phyloP scores from a whole-genome alignment of 2,113 vertebrate genomes.

The Martes martes region DNA sequence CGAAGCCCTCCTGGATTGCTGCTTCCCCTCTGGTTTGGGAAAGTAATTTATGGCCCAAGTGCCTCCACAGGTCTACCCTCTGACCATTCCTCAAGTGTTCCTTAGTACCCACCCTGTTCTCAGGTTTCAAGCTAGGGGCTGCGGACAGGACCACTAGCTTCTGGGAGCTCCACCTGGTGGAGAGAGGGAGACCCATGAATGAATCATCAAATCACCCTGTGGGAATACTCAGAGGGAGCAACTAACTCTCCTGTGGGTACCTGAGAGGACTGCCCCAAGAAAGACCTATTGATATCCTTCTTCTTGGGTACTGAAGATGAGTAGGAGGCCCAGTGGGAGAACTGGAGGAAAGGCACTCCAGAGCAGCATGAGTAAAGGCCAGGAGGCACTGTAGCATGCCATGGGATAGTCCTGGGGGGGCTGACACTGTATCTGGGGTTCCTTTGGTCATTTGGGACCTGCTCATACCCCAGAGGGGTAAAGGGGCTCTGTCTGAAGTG shows the following conservation, averaged over 20 bases:
- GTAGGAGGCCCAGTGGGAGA: neutral
- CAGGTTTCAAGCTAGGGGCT: neutral
- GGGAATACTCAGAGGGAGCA: neutral
- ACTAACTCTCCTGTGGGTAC: neutral
- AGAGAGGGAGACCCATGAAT: neutral
- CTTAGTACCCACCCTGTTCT: neutral
- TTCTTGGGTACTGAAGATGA: neutral
- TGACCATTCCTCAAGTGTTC: neutral
- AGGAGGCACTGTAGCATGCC: neutral
- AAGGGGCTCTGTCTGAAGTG: neutral
- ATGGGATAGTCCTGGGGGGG: too few relatives aligned
- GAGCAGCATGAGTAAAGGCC: neutral
- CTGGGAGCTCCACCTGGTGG: neutral
- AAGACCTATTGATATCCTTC: neutral
- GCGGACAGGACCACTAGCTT: slow-evolving; percentile 69
- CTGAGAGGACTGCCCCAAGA: neutral
- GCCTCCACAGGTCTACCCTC: neutral
- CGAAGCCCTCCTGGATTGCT: neutral
- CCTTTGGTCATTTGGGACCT: neutral
- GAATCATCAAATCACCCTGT: neutral
- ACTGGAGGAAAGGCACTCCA: neutral
- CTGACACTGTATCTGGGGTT: neutral
- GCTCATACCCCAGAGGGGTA: neutral
- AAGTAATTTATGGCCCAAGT: neutral
- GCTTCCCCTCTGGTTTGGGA: neutral